Base-by-base conservation (phyloP, 2,888 invertebrate species). In the Allygus modestus region DNA sequence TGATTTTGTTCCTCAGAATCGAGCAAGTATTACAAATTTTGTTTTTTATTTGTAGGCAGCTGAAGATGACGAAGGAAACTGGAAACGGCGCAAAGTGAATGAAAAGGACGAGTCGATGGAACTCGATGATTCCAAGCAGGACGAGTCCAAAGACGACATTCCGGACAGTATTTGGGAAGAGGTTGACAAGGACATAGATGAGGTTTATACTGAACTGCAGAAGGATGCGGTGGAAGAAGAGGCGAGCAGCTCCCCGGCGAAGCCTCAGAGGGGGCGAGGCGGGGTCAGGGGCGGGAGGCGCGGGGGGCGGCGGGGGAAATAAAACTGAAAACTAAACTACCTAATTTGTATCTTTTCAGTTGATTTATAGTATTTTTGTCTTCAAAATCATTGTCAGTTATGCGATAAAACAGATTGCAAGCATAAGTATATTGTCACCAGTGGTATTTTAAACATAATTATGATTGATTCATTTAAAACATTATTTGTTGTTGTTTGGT, bases 71-170 rank as follows among this genome's bases (percentile, higher is more conserved):
- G 83, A 83, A 54, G 83, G 83, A 17, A 83, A 83, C 46, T 83
- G 83, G 83, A 83, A 83, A 31, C 43, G 83, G 51, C 73, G 83
- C 17, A 83, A 73, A 23, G 26, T 33, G 26, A 81, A 58, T 1
- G 61, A 81, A 1, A 65, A 43, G 23, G 82, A 82, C 28, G 69
- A 65, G 28, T 65, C 65, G 81, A 88, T 91, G 89, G 88, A 91
- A 89, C 88, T 92, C 89, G 89, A 92, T 87, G 88, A 90, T 89
- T 81, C 88, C 90, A 83, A 90, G 89, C 71, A 83, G 26, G 73
- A 54, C 20, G 75, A 82, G 5, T 61, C 5, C 9, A 85, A 85
- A 31, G 83, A 61, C 11, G 82, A 43, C n/a, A 82, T 65, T 1
- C 15, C 69, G 1, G 82, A 61, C 23, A 33, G 23, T 37, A 51